Evolutionary conservation across 2,888 invertebrate species (phyloP), one percentile per base, ranked within the genome.

Genomic region (Eupithecia subumbrata): DNA sequence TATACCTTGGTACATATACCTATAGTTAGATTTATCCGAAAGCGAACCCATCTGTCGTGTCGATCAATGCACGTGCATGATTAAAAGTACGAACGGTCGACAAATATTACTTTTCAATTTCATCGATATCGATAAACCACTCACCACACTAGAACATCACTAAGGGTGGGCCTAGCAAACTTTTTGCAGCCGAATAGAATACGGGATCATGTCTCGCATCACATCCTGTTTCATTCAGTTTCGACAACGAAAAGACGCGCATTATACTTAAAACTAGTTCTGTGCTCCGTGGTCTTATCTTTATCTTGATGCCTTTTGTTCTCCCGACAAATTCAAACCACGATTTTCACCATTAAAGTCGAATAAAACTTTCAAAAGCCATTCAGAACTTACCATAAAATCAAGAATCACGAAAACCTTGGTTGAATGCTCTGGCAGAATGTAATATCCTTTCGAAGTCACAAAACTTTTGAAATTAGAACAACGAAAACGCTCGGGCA

Each of bases 261-360:
- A 22, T 14, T 88, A 88, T 88, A n/a, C n/a, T n/a, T n/a, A 78
- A 89, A 92, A 90, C 90, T 88, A 90, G 90, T 90, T 67, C 22
- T 48, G 22, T 56, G 52, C n/a, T 60, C 60, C 60, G 66, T 67
- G 66, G 66, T 67, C 40, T 67, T 67, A 67, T 43, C 68, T 64
- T 90, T 88, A 89, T 82, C 82, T 77, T 76, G 76, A 82, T 80
- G 76, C 81, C 82, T 90, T 91, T 91, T 91, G 90, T 91, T 91
- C 88, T 84, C 73, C 34, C 76, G 76, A 78, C 78, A 67, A 68
- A 25, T 76, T 81, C 80, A 82, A 84, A 84, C 84, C 79, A 78
- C 82, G 78, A 77, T 82, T 74, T 78, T 79, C 16, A 68, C 43
- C 68, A 25, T 25, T 25, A 45, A 68, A 25, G 43, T 14, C n/a